Evolutionary conservation across 2,797 vertebrate genomes (phyloP), one percentile per base, ranked within the genome.

Genomic region (Argentina silus): DNA sequence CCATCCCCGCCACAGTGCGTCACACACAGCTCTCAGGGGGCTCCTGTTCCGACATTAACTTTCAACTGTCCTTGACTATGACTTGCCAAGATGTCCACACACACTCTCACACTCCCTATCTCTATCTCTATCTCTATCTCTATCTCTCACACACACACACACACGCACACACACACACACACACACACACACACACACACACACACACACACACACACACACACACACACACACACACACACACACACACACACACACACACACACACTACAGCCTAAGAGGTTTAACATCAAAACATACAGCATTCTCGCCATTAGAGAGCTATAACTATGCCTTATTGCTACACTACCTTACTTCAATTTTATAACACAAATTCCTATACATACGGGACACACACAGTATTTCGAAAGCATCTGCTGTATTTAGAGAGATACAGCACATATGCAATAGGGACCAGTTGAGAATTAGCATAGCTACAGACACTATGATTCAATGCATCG

Each of bases 51-150:
- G 45, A 76, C 76, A 78, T 73, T 81, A 77, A 83, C 84, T 78
- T 83, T 82, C 76, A 80, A 59, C 45, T 47, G 74, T 62, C 84
- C 81, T 83, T 82, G 73, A 76, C 78, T 66, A 47, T 56, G 42
- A 67, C 64, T 50, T 68, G 67, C 51, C 61, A 62, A 78, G 67
- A 77, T 74, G 65, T 64, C 64, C 63, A 50, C 60, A 48, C 36
- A 36, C 27, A 36, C 60, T 43, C 55, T 57, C 55, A 12, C 5
- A 15, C 57, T 60, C 57, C 1, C 57, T 61, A 12, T 14, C 59
- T 61, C 10, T 12, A 21, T 36, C 21, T 27, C 64, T 67, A n/a
- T 60, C 57, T 0, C 57, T 61, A 12, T 14, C 59, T 61, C 10
- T 12, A 21, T 36, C 21, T 27, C 64, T 67, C 53, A 17, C 43